Percentiles rank a stretch among this genome's conserved stretches.
phyloP scores from a whole-genome alignment of 2,888 invertebrate genomes.

The Calameuta filiformis region DNA sequence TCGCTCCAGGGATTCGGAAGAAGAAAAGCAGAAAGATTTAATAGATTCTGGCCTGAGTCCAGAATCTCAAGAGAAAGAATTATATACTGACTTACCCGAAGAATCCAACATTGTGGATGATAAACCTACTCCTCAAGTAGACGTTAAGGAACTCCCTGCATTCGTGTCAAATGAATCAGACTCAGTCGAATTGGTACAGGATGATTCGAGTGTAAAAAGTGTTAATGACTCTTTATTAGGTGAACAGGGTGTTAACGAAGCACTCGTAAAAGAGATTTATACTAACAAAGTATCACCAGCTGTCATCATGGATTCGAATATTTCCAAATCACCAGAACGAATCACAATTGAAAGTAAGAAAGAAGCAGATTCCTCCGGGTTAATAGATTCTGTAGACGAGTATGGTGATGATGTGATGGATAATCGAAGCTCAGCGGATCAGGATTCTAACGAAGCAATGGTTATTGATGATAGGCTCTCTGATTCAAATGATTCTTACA shows the following conservation, averaged over 20 bases:
- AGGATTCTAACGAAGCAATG: slow-evolving; percentile 45
- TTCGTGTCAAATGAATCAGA: background rate
- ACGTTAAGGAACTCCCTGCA: background rate
- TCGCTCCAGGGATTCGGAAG: slow-evolving; percentile 26
- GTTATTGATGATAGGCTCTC: slow-evolving; percentile 42
- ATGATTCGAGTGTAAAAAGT: background rate
- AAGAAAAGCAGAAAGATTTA: slow-evolving; percentile 18
- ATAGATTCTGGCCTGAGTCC: slow-evolving; percentile 11
- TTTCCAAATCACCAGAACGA: slow-evolving; percentile 31
- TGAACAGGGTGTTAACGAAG: background rate
- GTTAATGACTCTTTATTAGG: background rate
- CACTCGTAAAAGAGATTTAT: slow-evolving; percentile 5
- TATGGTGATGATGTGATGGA: slow-evolving; percentile 37
- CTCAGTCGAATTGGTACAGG: background rate
- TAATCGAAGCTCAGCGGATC: slow-evolving; percentile 29
- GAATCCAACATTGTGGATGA: slow-evolving; percentile 13
- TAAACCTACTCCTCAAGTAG: slow-evolving; percentile 7
- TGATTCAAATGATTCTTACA: slow-evolving; percentile 38
- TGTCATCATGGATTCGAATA: slow-evolving; percentile 28
- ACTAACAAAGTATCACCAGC: slow-evolving; percentile 22
- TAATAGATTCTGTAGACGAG: slow-evolving; percentile 31
- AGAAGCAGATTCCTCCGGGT: slow-evolving; percentile 11
- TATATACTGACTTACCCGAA: slow-evolving; percentile 9
- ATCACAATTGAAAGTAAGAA: slow-evolving; percentile 24
- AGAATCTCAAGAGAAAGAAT: background rate